A percentile compares a stretch with the other conserved stretches of the same genome.
phyloP scores from a whole-genome alignment of 2,888 invertebrate genomes.

The Tinea trinotella region DNA sequence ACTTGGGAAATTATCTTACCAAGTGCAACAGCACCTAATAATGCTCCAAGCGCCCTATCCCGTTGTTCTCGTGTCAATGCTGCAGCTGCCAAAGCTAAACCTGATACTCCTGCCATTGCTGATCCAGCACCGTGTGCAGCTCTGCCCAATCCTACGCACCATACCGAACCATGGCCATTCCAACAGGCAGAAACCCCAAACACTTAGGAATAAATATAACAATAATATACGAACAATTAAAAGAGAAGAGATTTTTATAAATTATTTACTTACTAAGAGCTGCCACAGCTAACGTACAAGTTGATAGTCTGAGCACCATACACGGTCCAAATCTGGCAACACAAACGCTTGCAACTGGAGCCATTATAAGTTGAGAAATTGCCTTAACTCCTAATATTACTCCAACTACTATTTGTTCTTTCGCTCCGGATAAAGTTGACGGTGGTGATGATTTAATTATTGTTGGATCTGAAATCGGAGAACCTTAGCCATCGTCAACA shows the following conservation, averaged over 20 bases:
- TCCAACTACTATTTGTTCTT: constrained; percentile 33
- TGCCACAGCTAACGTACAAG: constrained; percentile 39
- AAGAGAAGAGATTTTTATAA: no score
- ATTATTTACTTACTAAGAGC: constrained; percentile 31
- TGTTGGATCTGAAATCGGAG: background rate
- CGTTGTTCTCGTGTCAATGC: constrained; percentile 30
- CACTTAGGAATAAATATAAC: background rate
- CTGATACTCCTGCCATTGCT: constrained; percentile 45
- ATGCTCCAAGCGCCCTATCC: constrained; percentile 38
- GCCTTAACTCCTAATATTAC: constrained; percentile 55
- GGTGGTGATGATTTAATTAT: background rate
- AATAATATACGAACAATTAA: background rate
- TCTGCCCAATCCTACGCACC: constrained; percentile 27
- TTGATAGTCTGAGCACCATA: constrained; percentile 39
- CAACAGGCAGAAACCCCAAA: constrained; percentile 21
- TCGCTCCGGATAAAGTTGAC: background rate
- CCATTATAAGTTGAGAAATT: constrained; percentile 43
- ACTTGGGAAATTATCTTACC: constrained; percentile 29
- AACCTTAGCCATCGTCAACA: no score
- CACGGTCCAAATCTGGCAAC: constrained; percentile 43
- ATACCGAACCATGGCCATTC: constrained; percentile 23
- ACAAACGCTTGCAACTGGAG: constrained; percentile 44
- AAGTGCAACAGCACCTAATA: constrained; percentile 56
- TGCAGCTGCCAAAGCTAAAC: constrained; percentile 43
- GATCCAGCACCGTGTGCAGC: constrained; percentile 47